A percentile compares a stretch with the other conserved stretches of the same genome.
These are phyloP conservation scores for Gopherus flavomarginatus DNA, from an alignment of 2,113 vertebrate species.

Conservation along the genomic window DNA sequence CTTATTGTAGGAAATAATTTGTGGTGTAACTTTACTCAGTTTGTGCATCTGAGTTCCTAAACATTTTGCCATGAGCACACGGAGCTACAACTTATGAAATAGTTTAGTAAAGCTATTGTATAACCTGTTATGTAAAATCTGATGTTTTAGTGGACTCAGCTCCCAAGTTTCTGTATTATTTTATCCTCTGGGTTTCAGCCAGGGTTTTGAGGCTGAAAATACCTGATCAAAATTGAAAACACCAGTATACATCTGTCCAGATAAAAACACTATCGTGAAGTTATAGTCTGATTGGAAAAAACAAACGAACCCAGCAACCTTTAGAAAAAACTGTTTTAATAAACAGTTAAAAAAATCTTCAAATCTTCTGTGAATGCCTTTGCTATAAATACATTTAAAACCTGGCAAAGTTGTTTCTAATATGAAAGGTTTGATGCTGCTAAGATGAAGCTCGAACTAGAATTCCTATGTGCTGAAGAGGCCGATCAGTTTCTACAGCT, in stretches of 20 bases:
- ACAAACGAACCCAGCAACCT: no score
- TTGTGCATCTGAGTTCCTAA: not conserved
- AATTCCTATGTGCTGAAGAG: not conserved
- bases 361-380: not conserved
- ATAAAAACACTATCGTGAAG: not conserved
- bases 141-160: conserved; percentile 5
- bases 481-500: not conserved
- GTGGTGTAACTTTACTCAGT: not conserved
- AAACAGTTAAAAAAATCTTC: not conserved
- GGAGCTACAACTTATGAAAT: not conserved
- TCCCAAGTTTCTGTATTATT: not conserved
- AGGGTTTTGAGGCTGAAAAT: not conserved
- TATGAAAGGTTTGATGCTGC: not conserved
- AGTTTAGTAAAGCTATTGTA: not conserved
- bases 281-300: not conserved
- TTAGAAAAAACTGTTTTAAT: not conserved
- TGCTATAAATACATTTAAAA: conserved; percentile 9
- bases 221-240: not conserved
- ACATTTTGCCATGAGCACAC: not conserved
- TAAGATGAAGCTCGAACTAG: not conserved
- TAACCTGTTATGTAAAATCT: conserved; percentile 4
- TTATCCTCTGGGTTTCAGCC: not conserved
- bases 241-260: not conserved
- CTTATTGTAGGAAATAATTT: not conserved
- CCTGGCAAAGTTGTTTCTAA: not conserved